These are phyloP conservation scores for Sebastes elongatus DNA, from an alignment of 2,797 vertebrate genomes.

Conservation along the genomic window DNA sequence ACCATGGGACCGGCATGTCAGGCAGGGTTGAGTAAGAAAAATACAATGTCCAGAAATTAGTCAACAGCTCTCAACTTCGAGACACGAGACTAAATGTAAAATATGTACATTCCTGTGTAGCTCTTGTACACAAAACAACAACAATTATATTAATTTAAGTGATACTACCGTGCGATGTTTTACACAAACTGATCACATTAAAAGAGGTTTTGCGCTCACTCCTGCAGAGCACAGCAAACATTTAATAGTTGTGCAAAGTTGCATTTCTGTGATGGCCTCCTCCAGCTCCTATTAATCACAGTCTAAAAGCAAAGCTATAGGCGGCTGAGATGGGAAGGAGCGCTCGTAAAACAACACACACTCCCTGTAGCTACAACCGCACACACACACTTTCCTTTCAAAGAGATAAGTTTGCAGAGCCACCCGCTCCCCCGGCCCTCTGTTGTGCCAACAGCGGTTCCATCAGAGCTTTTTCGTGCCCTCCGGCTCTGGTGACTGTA, in stretches of 20 bases:
- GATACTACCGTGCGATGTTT: conserved; percentile 2
- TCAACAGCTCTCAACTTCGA: conserved; percentile 26
- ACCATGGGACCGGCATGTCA: conserved; percentile 50
- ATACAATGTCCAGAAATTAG: conserved; percentile 56
- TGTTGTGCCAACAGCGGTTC: conserved; percentile 56
- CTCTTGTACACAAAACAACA: not conserved
- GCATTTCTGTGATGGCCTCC: conserved; percentile 68
- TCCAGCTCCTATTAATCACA: conserved; percentile 72
- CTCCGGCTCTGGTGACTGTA: conserved; percentile 54
- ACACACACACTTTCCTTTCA: conserved; percentile 53
- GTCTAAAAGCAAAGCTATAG: conserved; percentile 67
- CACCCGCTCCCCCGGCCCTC: conserved; percentile 22
- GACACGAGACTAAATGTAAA: not conserved
- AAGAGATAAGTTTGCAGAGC: conserved; percentile 62
- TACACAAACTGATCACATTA: conserved; percentile 50
- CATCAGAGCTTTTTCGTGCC: conserved; percentile 51
- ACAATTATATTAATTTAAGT: not conserved
- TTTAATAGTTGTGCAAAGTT: conserved; percentile 71
- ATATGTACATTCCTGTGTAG: not conserved
- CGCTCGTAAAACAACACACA: conserved; percentile 63
- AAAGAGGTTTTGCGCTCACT: conserved; percentile 1
- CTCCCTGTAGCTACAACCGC: conserved; percentile 34
- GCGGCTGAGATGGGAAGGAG: conserved; percentile 48
- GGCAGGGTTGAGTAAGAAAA: conserved; percentile 34
- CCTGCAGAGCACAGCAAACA: conserved; percentile 66